A percentile compares a stretch with the other conserved stretches of the same genome.
These are phyloP conservation scores for Rhodinocichla rosea DNA, from an alignment of 2,113 vertebrate species.

Conservation along the genomic window DNA sequence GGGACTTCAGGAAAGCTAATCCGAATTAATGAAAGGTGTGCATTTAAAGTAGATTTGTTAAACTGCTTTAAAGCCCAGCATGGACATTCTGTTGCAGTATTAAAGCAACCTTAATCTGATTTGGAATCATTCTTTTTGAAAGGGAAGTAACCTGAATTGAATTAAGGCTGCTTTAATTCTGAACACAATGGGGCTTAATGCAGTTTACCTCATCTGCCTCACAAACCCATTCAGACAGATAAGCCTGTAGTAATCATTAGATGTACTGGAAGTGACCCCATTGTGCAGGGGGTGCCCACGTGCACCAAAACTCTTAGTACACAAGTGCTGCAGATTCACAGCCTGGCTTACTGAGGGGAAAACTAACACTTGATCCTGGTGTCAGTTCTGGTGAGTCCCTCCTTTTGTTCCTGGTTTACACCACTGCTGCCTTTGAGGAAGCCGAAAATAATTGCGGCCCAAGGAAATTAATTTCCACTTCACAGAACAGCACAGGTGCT, in stretches of 20 bases:
- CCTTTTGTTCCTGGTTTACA: neutral
- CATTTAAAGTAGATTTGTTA: constrained; percentile 59
- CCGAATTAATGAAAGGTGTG: constrained; percentile 39
- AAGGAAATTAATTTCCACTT: neutral
- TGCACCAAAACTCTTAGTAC: neutral
- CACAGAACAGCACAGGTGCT: neutral
- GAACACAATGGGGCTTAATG: constrained; percentile 64
- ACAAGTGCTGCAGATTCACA: neutral
- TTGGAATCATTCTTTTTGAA: constrained; percentile 49
- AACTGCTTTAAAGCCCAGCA: constrained; percentile 63
- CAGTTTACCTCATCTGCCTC: constrained; percentile 65
- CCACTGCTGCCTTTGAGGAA: neutral
- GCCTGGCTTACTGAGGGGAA: constrained; percentile 1
- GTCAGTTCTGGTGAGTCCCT: neutral
- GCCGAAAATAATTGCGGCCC: neutral
- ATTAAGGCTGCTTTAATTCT: constrained; percentile 65
- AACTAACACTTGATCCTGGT: neutral
- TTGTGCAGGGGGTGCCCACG: neutral
- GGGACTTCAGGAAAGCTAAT: neutral
- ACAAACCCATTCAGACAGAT: constrained; percentile 30
- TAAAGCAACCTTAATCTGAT: constrained; percentile 66
- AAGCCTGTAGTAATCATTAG: neutral
- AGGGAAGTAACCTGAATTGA: constrained; percentile 52
- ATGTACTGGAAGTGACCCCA: neutral
- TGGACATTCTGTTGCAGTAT: constrained; percentile 66